Evolutionary conservation across 2,888 invertebrate genomes (phyloP), one percentile per base, ranked within the genome.

Genomic region (Nomada ferruginata): DNA sequence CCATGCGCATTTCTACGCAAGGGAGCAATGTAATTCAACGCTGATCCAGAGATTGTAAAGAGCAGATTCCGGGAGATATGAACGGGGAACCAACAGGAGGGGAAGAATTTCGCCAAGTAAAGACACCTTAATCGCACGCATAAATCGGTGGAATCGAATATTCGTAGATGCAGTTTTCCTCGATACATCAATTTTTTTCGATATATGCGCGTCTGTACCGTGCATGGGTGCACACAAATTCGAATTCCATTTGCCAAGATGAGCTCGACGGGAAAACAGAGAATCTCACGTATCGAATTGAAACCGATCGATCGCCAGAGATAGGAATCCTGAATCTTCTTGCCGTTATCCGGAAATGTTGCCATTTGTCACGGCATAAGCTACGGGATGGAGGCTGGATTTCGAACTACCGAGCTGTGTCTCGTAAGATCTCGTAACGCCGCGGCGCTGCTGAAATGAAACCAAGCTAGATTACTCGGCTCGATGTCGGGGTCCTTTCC

Each of bases 351-450:
- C 78, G 79, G 72, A 79, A 83, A 87, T 83, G 78, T 86, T 65
- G 79, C 79, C 86, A 88, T 90, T 90, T 87, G 88, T 89, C 89
- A 90, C 76, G 42, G 81, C 72, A 78, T 89, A 88, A 88, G 85
- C 85, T 82, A 82, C 52, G 80, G 81, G 82, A 83, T 71, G 80
- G 86, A 79, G 13, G 70, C 74, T 68, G 66, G 77, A 88, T 85
- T 78, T 63, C 26, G 60, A 71, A n/a, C 75, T 65, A 50, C 81
- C 83, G 78, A 55, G 52, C 44, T 53, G 29, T 52, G 72, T 72
- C 78, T 80, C 78, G 75, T 20, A 65, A 69, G 83, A 83, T 85
- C 83, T 76, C 47, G 47, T 47, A 47, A 11, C 15, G 11, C 65
- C 42, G 74, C 36, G 83, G 83, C 57, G 61, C 79, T 52, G 80